These are phyloP conservation scores for Hydrophis major DNA, from an alignment of 2,797 vertebrate genomes.

Conservation along the genomic window DNA sequence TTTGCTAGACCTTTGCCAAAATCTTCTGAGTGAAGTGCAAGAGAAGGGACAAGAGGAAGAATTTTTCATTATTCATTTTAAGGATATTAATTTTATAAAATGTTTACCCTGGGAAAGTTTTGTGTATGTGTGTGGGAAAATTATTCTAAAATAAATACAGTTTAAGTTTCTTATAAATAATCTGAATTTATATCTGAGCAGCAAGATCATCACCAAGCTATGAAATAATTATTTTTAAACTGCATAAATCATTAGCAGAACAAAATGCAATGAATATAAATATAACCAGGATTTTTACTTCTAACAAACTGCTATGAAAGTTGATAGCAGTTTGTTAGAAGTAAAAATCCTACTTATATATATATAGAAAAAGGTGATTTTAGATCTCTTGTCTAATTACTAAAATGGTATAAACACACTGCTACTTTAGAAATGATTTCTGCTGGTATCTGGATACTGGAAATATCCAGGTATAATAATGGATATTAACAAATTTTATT, in stretches of 20 bases:
- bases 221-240: not conserved
- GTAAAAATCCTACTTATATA: too few relatives aligned
- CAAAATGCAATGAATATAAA: not conserved
- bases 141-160: not conserved
- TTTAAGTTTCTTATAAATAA: not conserved
- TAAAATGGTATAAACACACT: not conserved
- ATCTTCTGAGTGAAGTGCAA: not conserved
- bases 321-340: too few relatives aligned
- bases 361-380: not conserved
- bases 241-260: not conserved
- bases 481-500: slow-evolving; percentile 8
- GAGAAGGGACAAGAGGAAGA: not conserved
- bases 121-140: not conserved
- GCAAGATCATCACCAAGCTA: not conserved
- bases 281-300: not conserved
- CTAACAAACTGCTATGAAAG: not conserved
- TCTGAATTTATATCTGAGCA: not conserved
- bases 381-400: not conserved
- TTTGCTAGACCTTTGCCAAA: not conserved
- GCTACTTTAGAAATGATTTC: slow-evolving; percentile 37
- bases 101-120: not conserved
- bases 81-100: not conserved
- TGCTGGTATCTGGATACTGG: slow-evolving; percentile 24
- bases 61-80: not conserved
- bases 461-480: slow-evolving; percentile 27